Conservation (phyloP, 2,797 vertebrate species). For the Eospalax fontanierii region DNA sequence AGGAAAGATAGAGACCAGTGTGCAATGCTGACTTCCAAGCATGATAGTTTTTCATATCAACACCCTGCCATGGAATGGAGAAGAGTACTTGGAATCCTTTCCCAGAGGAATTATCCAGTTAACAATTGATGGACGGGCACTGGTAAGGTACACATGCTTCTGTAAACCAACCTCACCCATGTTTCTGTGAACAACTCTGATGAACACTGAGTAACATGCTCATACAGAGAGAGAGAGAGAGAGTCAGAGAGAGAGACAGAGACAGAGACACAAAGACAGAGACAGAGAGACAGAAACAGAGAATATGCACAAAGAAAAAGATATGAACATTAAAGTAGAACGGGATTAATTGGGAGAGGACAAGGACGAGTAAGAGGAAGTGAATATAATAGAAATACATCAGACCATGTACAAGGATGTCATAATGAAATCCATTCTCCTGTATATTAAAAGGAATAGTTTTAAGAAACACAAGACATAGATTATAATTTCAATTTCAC, state of each 20-base stretch:
- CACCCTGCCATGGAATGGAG: too few relatives aligned
- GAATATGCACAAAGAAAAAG: not conserved
- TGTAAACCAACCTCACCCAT: not conserved
- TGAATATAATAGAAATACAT: not conserved
- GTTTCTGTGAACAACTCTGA: not conserved
- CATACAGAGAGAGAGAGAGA: not conserved
- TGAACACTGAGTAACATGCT: not conserved
- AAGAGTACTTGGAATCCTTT: not conserved
- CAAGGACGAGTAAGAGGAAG: not conserved
- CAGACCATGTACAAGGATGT: not conserved
- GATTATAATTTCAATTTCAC: not conserved
- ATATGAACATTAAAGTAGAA: not conserved
- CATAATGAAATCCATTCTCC: not conserved
- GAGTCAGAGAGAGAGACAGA: not conserved
- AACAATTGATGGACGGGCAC: not conserved
- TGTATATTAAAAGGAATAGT: not conserved
- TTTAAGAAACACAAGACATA: not conserved
- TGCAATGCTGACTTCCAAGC: not conserved
- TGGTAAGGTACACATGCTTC: not conserved
- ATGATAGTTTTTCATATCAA: too few relatives aligned
- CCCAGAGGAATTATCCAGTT: not conserved
- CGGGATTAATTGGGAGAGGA: not conserved
- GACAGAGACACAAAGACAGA: not conserved
- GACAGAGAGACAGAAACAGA: not conserved
- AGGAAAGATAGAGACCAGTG: not conserved